phyloP scores from a whole-genome alignment of 2,888 invertebrate genomes.

The Osedax frankpressi region DNA sequence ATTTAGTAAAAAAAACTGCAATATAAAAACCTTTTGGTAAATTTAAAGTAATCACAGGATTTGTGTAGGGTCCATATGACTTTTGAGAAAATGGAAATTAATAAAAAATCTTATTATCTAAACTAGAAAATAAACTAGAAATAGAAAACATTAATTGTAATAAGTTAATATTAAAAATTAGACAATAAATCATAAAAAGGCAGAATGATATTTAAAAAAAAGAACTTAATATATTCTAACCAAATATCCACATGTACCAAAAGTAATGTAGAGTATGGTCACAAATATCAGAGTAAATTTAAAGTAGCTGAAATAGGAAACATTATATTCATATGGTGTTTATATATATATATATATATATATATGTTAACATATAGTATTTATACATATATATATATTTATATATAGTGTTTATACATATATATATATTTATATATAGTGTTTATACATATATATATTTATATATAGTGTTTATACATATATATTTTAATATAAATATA shows the following conservation, averaged over 20 bases:
- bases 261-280: slow-evolving; percentile 46
- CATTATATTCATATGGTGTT: not conserved
- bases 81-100: slow-evolving; percentile 33
- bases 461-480: not conserved
- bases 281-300: slow-evolving; percentile 41
- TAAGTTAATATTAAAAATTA: no score
- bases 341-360: not conserved
- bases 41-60: slow-evolving; percentile 47
- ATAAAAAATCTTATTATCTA: no score
- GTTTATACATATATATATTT: no score
- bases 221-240: no score
- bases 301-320: slow-evolving; percentile 45
- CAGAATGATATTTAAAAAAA: no score
- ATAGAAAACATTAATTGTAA: no score
- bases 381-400: no score
- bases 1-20: no score
- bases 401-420: not conserved
- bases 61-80: slow-evolving; percentile 46
- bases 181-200: not conserved
- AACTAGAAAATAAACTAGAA: no score
- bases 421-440: not conserved
- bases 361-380: no score
- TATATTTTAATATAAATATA: not conserved
- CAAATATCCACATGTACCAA: slow-evolving; percentile 48
- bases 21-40: slow-evolving; percentile 41